Conservation (phyloP, 2,113 vertebrate genomes). For the Clarias gariepinus region DNA sequence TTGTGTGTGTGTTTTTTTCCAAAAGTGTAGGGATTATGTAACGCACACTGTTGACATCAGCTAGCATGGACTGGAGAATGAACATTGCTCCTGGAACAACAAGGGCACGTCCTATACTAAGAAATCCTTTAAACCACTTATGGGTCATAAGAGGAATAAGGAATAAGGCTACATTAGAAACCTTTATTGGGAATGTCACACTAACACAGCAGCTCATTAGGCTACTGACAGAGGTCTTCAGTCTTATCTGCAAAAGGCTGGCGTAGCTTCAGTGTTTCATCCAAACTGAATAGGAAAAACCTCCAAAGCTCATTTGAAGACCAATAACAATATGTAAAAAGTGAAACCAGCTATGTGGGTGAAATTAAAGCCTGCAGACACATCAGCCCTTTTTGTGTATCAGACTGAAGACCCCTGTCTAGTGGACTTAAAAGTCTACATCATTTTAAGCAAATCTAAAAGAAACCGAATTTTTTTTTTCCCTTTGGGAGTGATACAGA, state of each 20-base stretch:
- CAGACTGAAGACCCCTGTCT: not conserved
- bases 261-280: not conserved
- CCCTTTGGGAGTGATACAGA: not conserved
- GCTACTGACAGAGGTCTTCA: conserved; percentile 1
- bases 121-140: not conserved
- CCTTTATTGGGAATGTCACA: not conserved
- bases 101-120: not conserved
- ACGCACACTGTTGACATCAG: not conserved
- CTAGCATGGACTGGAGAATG: not conserved
- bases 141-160: not conserved
- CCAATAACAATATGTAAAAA: not conserved
- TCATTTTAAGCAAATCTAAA: conserved; percentile 24
- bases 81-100: not conserved
- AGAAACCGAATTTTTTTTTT: not conserved
- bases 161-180: not conserved
- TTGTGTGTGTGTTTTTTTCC: not conserved
- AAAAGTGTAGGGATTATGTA: not conserved
- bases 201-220: conserved; percentile 3
- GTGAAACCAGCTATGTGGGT: not conserved
- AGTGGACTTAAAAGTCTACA: conserved; percentile 12
- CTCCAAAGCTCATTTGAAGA: not conserved
- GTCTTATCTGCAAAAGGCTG: conserved; percentile 1
- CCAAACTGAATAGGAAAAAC: not conserved
- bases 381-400: not conserved
- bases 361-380: not conserved